These are phyloP conservation scores for Cosmopolites sordidus DNA, from an alignment of 2,888 invertebrate genomes.

Conservation along the genomic window DNA sequence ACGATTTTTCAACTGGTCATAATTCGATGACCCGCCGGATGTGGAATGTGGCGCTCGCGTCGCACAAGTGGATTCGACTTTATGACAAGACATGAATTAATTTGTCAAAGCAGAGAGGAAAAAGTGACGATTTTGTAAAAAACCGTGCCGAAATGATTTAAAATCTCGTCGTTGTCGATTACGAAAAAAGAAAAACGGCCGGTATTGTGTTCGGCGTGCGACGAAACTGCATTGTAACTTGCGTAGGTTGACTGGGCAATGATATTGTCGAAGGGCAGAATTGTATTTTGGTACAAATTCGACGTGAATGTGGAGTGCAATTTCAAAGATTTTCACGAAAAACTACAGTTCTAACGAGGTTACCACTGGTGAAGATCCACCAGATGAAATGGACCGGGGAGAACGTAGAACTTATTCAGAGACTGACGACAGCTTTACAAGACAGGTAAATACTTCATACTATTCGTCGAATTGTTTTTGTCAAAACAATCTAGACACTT, in stretches of 20 bases:
- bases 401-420: constrained; percentile 48
- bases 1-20: constrained; percentile 21
- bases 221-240: constrained; percentile 9
- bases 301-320: constrained; percentile 48
- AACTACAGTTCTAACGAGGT: constrained; percentile 40
- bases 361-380: constrained; percentile 33
- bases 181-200: constrained; percentile 1
- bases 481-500: background rate
- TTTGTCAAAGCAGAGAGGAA: constrained; percentile 37
- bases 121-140: constrained; percentile 27
- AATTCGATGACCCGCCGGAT: constrained; percentile 30
- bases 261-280: constrained; percentile 44
- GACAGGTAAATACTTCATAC: constrained; percentile 54
- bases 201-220: background rate
- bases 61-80: constrained; percentile 37
- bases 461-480: background rate
- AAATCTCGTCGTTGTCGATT: constrained; percentile 4
- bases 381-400: constrained; percentile 42
- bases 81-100: constrained; percentile 44
- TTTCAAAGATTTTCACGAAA: constrained; percentile 47
- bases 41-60: constrained; percentile 30
- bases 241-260: constrained; percentile 46
- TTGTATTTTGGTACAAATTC: constrained; percentile 40
- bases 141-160: constrained; percentile 29
- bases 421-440: constrained; percentile 62